Base-by-base conservation (phyloP, 53 echinoderm and acorn worm species). In the Zoroaster sp. region DNA sequence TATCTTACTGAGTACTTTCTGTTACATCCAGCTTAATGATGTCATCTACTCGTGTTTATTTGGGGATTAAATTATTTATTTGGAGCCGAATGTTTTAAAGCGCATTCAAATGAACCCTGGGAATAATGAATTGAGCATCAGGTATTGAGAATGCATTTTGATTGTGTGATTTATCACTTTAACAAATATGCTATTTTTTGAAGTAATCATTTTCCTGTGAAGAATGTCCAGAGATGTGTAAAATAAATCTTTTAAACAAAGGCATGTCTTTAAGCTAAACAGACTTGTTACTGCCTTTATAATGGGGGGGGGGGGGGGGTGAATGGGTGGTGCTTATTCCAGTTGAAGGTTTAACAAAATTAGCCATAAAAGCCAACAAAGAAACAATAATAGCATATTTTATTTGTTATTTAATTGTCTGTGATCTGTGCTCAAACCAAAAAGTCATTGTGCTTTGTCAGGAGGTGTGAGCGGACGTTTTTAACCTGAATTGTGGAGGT, bases 21-120 rank as follows among this genome's bases (percentile, higher is more conserved):
- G 77, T 77, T n/a, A n/a, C n/a, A n/a, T n/a, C 36, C 52, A 35
- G 35, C 77, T 53, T 77, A 54, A 77, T 77, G 46, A 15, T 17
- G 35, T 30, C 77, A 77, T 59, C 77, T 45, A 35, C 25, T 35
- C 53, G 33, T 77, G 54, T 53, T 77, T 53, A 53, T 53, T 51
- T 42, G 38, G 6, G 37, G 35, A 52, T 77, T 52, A 52, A 53
- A 53, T 77, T 77, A 77, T 53, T 46, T 77, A 32, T 18, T 53
- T 10, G 51, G 12, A 77, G 20, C 14, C 0, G 70, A 33, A 33
- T 69, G 17, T 15, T 35, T 36, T 1, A 5, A 33, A 33, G 36
- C 17, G 36, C 5, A 1, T 17, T 35, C 54, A 54, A 54, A 20
- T 54, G 54, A 54, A 54, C 5, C 54, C 54, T 54, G 54, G 9